Conservation (phyloP, 2,888 invertebrate species). For the Conistra vaccinii region DNA sequence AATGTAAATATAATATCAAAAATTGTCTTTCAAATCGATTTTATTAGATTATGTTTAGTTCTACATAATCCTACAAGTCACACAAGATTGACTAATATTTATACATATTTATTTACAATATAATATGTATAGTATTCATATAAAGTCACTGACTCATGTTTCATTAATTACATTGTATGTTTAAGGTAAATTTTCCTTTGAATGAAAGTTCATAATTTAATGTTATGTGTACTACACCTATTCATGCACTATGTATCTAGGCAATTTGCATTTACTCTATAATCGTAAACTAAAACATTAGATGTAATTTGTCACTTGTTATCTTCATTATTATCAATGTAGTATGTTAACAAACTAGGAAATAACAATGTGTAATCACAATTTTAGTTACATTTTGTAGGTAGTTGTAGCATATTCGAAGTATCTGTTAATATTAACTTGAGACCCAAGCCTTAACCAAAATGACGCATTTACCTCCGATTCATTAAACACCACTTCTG, state of each 20-base stretch:
- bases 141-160: background rate
- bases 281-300: constrained; percentile 34
- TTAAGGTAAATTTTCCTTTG: constrained; percentile 8
- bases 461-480: background rate
- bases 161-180: background rate
- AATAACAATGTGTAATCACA: constrained; percentile 33
- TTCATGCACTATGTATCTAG: constrained; percentile 33
- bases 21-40: constrained; percentile 30
- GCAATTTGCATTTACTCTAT: constrained; percentile 53
- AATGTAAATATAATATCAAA: constrained; percentile 49
- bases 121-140: background rate
- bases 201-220: constrained; percentile 8
- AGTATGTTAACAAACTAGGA: constrained; percentile 23
- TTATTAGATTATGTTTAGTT: background rate
- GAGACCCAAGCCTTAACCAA: constrained; percentile 3
- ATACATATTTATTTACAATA: constrained; percentile 4
- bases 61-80: background rate
- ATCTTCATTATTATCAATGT: constrained; percentile 12
- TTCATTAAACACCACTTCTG: background rate
- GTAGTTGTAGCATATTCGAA: constrained; percentile 6
- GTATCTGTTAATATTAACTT: constrained; percentile 14
- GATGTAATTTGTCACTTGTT: constrained; percentile 22
- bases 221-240: background rate
- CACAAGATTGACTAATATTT: background rate
- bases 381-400: constrained; percentile 4